Evolutionary conservation across 2,113 vertebrate species (phyloP).

Genomic region (Dolichallabes microphthalmus): DNA sequence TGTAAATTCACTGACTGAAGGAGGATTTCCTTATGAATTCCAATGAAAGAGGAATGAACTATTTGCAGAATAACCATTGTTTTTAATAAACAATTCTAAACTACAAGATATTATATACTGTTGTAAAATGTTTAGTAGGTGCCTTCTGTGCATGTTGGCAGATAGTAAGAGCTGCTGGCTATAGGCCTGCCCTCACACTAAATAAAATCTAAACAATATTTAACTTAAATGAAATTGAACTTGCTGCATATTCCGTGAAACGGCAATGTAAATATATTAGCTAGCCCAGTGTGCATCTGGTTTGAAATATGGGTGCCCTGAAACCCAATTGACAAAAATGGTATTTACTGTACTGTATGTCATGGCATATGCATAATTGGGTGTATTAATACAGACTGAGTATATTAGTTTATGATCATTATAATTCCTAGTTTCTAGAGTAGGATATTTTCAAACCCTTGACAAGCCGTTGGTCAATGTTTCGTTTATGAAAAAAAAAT

Average conservation of each 20-base stretch:
- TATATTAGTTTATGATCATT: background rate
- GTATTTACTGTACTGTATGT: background rate
- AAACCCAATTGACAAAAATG: background rate
- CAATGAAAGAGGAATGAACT: background rate
- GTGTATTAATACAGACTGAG: background rate
- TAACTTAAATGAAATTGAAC: background rate
- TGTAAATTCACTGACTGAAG: too few relatives aligned
- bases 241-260: too few relatives aligned
- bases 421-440: background rate
- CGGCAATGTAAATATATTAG: background rate
- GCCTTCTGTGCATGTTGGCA: too few relatives aligned
- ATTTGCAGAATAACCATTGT: background rate
- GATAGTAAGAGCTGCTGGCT: too few relatives aligned
- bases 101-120: too few relatives aligned
- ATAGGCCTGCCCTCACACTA: too few relatives aligned
- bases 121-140: too few relatives aligned
- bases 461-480: background rate
- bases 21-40: background rate
- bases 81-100: too few relatives aligned
- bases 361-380: background rate
- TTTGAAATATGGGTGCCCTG: background rate
- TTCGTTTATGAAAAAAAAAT: background rate
- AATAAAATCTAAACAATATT: background rate
- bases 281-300: background rate
- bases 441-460: background rate